Evolutionary conservation across 2,797 vertebrate genomes (phyloP), one percentile per base, ranked within the genome.

Genomic region (Nothura maculosa): DNA sequence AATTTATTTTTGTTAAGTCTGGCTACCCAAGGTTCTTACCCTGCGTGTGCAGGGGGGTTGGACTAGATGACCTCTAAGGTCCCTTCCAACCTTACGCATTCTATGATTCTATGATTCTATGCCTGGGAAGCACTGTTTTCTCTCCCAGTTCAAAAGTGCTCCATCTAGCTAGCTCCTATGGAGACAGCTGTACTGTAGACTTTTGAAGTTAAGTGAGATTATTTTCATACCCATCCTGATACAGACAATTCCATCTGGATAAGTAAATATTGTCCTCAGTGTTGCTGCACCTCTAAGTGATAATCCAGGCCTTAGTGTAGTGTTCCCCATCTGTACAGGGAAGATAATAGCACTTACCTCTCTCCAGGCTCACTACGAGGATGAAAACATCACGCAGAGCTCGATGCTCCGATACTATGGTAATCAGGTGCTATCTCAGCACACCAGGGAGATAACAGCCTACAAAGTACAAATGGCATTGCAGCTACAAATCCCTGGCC

Each of bases 361-460:
- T 42, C 45, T 67, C 47, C 79, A 47, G 72, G 45, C 70, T 69
- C 30, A 34, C 72, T 30, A 15, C 0, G 0, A 54, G 78, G 62
- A 66, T 86, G 72, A 84, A 80, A 42, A 28, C 66, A 62, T 55
- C 54, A 24, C 30, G 2, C 75, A 7, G 75, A n/a, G 52, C n/a
- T 12, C 38, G 87, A 70, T 80, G 54, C 64, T 67, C 45, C 1
- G 19, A 34, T 36, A n/a, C 48, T 11, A 10, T 42, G 66, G 62
- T 47, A 40, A 76, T 76, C 77, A 25, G 85, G 48, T 48, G 74
- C 84, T 83, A 10, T 84, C 74, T 90, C 73, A 58, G 82, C 89
- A 72, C 87, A 17, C n/a, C 77, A n/a, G 76, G n/a, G 69, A 78
- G 87, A 86, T n/a, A 72, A 92, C 74, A 93, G 62, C 80, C 58